Evolutionary conservation across 2,888 invertebrate genomes (phyloP), one percentile per base, ranked within the genome.

Genomic region (Thereva nobilitata): DNA sequence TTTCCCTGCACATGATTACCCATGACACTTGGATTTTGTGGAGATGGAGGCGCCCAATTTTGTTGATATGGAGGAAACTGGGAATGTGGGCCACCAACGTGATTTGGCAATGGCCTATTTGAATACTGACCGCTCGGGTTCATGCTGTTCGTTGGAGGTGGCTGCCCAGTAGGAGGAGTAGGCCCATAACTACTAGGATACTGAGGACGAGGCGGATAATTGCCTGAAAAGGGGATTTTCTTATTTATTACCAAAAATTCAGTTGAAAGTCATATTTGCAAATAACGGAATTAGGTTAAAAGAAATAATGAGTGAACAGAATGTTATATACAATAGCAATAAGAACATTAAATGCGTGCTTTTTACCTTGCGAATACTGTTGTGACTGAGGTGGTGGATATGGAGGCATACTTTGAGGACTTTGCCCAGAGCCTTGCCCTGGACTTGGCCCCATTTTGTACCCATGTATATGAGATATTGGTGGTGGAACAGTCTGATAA

Each of bases 361-460:
- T 12, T 54, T 68, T 76, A 78, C 84, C 83, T 81, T 85, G 85
- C 70, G 82, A 81, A 78, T 85, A 84, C 78, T 85, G 84, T 76
- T 83, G 84, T 70, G 79, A 76, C 73, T 67, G 65, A 59, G 80
- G 83, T 68, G 85, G 83, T 71, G 85, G 84, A 79, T 86, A 86
- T 68, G 85, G 80, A 53, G 84, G 79, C 80, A 84, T 82, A 73
- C 83, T 83, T 74, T 85, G 85, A 66, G 82, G 78, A 67, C 72
- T 68, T 64, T 73, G 68, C 66, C 84, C 84, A 73, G 85, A 84
- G 76, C 85, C 75, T 75, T 77, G 75, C 12, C 84, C 83, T 71
- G 86, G 84, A 76, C 86, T 86, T 53, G 84, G 85, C 61, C 83
- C 81, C 82, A 86, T 82, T 81, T 88, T 88, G 76, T 88, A 89